Evolutionary conservation across 2,888 invertebrate species (phyloP).

Genomic region (Sipha maydis): DNA sequence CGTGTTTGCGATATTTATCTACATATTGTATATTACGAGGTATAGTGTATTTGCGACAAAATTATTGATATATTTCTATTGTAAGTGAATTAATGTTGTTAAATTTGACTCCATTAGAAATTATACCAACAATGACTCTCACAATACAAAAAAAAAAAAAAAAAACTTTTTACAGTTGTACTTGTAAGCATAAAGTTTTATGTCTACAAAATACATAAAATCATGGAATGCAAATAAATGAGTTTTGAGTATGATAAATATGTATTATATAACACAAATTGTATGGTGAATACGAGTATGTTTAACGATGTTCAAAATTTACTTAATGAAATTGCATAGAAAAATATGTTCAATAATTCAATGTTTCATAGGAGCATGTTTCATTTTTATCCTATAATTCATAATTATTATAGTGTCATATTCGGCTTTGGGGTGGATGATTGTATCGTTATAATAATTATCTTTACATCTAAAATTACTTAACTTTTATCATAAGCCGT

Average conservation of each 20-base stretch:
- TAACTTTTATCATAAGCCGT: background rate
- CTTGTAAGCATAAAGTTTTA: no score
- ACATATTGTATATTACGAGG: no score
- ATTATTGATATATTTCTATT: no score
- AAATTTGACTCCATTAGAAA: no score
- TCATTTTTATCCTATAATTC: background rate
- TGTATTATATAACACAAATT: background rate
- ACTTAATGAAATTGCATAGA: background rate
- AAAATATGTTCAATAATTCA: background rate
- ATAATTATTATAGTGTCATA: conserved; percentile 15
- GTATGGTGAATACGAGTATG: background rate
- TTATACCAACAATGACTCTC: no score
- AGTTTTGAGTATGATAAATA: background rate
- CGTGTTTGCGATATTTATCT: no score
- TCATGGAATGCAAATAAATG: background rate
- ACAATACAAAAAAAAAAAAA: no score
- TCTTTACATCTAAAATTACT: background rate
- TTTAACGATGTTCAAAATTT: background rate
- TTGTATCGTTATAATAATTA: conserved; percentile 2
- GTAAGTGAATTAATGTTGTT: no score
- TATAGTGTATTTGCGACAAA: no score
- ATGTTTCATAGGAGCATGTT: background rate
- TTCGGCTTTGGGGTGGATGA: background rate
- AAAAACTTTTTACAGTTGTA: no score
- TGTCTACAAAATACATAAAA: no score